These are phyloP conservation scores for Thymelicus acteon DNA, from an alignment of 2,888 invertebrate species.

Conservation along the genomic window DNA sequence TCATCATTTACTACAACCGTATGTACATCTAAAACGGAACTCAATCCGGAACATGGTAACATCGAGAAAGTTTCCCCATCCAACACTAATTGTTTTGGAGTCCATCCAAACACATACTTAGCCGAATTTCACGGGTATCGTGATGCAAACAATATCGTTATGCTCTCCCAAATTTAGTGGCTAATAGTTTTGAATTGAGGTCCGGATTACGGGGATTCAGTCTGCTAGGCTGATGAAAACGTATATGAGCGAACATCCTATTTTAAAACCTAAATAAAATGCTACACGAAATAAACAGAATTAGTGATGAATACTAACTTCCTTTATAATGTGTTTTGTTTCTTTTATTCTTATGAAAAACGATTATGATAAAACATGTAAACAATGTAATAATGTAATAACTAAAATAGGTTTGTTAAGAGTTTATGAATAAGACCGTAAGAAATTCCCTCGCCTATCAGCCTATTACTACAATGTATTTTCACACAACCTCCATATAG, in stretches of 20 bases:
- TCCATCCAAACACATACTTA: constrained; percentile 80
- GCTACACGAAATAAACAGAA: no score
- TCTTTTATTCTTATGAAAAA: no score
- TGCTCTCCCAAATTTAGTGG: constrained; percentile 18
- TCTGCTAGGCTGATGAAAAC: constrained; percentile 16
- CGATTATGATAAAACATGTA: no score
- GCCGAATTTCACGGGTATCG: constrained; percentile 67
- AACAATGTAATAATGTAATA: no score
- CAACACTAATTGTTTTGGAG: constrained; percentile 81
- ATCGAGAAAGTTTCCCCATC: constrained; percentile 13
- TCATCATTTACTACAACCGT: background rate
- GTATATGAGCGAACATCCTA: constrained; percentile 7
- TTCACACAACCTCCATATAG: no score
- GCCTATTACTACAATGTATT: no score
- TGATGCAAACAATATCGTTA: constrained; percentile 38
- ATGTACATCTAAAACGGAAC: constrained; percentile 12
- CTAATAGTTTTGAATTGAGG: constrained; percentile 37
- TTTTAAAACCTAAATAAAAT: constrained; percentile 9
- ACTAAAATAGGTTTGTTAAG: no score
- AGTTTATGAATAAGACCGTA: no score
- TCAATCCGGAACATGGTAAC: constrained; percentile 13
- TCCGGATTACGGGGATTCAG: constrained; percentile 14
- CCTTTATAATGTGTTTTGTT: no score
- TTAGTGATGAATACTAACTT: no score
- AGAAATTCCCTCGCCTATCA: no score